Conservation (phyloP, 1,140 invertebrate genomes). For the Drosophila parabipectinata region DNA sequence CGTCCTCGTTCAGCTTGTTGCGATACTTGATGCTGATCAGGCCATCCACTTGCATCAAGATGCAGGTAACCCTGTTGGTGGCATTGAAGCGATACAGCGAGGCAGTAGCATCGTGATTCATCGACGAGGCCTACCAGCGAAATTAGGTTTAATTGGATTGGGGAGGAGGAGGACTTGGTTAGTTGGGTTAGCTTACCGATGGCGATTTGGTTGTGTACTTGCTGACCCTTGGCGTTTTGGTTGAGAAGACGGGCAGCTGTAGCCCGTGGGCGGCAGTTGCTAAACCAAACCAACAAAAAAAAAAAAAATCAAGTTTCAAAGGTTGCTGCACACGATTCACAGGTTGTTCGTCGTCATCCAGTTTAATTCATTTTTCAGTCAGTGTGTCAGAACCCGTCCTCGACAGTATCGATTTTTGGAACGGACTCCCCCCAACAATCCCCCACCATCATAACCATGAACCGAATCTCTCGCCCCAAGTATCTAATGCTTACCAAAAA, state of each 20-base stretch:
- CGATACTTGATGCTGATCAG: conserved; percentile 88
- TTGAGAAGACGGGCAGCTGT: conserved; percentile 85
- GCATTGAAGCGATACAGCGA: conserved; percentile 87
- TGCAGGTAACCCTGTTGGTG: conserved; percentile 87
- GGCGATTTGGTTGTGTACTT: conserved; percentile 86
- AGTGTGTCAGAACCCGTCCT: conserved; percentile 62
- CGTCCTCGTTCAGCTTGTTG: conserved; percentile 87
- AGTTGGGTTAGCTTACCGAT: conserved; percentile 77
- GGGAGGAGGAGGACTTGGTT: neutral
- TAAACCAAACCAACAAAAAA: conserved; percentile 9
- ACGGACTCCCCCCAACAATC: conserved; percentile 1
- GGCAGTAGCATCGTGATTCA: conserved; percentile 83
- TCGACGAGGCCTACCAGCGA: conserved; percentile 61
- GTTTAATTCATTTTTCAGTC: conserved; percentile 44
- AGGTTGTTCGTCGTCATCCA: conserved; percentile 14
- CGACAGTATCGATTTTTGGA: conserved; percentile 67
- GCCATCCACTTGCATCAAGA: conserved; percentile 87
- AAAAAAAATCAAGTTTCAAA: conserved; percentile 1
- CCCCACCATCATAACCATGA: neutral
- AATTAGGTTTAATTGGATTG: neutral
- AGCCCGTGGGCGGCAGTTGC: conserved; percentile 66
- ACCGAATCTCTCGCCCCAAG: conserved; percentile 5
- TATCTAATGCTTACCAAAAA: conserved; percentile 49
- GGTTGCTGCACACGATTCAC: conserved; percentile 22
- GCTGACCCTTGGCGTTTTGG: conserved; percentile 85